Evolutionary conservation across 2,888 invertebrate genomes (phyloP).

Genomic region (Volucella bombylans): DNA sequence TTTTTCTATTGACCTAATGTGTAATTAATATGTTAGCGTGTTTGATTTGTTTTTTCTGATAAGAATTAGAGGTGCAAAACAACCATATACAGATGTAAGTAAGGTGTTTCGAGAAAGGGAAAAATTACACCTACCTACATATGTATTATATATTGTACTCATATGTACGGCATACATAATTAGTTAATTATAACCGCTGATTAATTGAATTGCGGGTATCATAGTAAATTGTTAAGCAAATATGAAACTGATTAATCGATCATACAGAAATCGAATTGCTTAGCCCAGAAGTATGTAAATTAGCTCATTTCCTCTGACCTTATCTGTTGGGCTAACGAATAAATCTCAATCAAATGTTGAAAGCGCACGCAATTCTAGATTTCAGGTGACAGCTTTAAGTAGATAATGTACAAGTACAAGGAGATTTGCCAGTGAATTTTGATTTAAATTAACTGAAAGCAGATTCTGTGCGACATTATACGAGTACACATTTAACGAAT

Average conservation of each 20-base stretch:
- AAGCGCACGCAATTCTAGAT: too few relatives aligned
- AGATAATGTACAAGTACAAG: too few relatives aligned
- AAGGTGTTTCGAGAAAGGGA: neutral
- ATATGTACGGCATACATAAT: conserved; percentile 20
- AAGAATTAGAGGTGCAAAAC: conserved; percentile 32
- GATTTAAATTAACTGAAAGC: too few relatives aligned
- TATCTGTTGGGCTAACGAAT: neutral
- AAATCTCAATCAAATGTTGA: too few relatives aligned
- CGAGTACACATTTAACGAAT: too few relatives aligned
- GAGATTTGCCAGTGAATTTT: too few relatives aligned
- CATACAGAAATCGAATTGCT: conserved; percentile 14
- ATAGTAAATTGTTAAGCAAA: conserved; percentile 5
- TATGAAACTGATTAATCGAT: conserved; percentile 21
- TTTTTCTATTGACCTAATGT: conserved; percentile 52
- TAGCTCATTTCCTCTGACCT: neutral
- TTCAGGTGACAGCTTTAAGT: too few relatives aligned
- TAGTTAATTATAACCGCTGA: conserved; percentile 49
- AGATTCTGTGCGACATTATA: too few relatives aligned
- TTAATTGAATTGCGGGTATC: conserved; percentile 39
- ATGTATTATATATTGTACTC: too few relatives aligned
- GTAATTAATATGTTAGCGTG: conserved; percentile 67
- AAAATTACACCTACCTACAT: too few relatives aligned
- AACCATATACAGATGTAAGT: neutral
- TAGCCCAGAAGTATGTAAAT: neutral
- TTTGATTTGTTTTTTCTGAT: conserved; percentile 47